A percentile compares a stretch with the other conserved stretches of the same genome.
Evolutionary conservation across 1,140 invertebrate species (phyloP).

Genomic region (Drosophila kepulauana): DNA sequence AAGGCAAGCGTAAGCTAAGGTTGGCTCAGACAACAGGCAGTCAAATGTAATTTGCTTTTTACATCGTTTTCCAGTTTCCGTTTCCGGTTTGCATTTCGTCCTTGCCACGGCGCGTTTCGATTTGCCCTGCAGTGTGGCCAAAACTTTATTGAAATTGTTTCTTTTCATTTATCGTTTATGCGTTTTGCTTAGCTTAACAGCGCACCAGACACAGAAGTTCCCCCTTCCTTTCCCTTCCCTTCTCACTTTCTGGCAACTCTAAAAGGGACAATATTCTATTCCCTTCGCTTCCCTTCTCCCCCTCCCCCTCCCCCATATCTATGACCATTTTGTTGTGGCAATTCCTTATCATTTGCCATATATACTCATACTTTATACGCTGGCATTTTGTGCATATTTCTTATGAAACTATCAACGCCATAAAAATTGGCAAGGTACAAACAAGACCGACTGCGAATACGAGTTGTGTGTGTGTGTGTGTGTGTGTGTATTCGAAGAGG

Average conservation of each 20-base stretch:
- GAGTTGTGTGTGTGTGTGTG: background rate
- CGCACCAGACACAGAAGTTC: conserved; percentile 11
- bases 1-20: background rate
- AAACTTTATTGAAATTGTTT: conserved; percentile 80
- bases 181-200: conserved; percentile 60
- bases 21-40: conserved; percentile 27
- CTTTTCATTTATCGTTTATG: conserved; percentile 77
- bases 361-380: conserved; percentile 33
- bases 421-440: conserved; percentile 35
- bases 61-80: conserved; percentile 73
- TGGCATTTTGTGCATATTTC: conserved; percentile 49
- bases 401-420: conserved; percentile 59
- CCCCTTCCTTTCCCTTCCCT: background rate
- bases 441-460: background rate
- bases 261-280: conserved; percentile 14
- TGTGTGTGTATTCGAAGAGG: background rate
- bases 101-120: conserved; percentile 43
- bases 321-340: conserved; percentile 26
- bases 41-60: conserved; percentile 77
- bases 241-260: background rate
- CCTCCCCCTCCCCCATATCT: background rate
- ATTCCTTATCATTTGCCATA: conserved; percentile 32
- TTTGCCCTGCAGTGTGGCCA: conserved; percentile 46
- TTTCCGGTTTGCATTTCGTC: conserved; percentile 68
- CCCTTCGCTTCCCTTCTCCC: background rate